Evolutionary conservation across 2,888 invertebrate genomes (phyloP).

Genomic region (Doris montereyensis): DNA sequence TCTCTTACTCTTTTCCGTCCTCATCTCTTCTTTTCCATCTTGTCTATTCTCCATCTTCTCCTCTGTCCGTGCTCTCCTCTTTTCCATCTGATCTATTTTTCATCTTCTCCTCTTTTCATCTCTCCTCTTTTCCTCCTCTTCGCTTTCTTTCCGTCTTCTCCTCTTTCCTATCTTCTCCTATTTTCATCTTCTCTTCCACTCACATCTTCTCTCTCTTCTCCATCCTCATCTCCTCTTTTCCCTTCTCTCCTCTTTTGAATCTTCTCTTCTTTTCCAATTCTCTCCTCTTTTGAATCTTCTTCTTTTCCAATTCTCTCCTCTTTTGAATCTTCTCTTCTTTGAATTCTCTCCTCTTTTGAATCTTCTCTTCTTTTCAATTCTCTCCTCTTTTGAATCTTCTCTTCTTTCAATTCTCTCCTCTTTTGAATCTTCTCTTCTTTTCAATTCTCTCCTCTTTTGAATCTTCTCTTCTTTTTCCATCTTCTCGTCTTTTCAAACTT

Average conservation of each 20-base stretch:
- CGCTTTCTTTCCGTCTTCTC: neutral
- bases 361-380: neutral
- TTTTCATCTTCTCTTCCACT: neutral
- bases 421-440: neutral
- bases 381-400: neutral
- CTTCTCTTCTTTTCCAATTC: neutral
- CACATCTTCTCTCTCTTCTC: neutral
- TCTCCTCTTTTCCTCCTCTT: neutral
- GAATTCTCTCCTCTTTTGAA: neutral
- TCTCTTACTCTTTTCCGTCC: neutral
- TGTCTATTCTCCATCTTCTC: neutral
- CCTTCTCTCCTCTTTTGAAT: neutral
- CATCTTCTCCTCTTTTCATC: neutral
- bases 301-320: conserved; percentile 1
- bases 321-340: neutral
- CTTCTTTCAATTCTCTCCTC: neutral
- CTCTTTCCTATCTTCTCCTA: neutral
- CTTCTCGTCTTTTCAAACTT: neutral
- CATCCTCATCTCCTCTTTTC: neutral
- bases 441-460: neutral
- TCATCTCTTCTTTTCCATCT: neutral
- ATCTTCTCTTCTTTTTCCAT: neutral
- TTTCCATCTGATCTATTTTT: neutral
- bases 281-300: conserved; percentile 12
- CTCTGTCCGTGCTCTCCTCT: neutral